Percentiles rank a stretch among this genome's conserved stretches.
Evolutionary conservation across 1,140 invertebrate species (phyloP).

Genomic region (Drosophila watanabei): DNA sequence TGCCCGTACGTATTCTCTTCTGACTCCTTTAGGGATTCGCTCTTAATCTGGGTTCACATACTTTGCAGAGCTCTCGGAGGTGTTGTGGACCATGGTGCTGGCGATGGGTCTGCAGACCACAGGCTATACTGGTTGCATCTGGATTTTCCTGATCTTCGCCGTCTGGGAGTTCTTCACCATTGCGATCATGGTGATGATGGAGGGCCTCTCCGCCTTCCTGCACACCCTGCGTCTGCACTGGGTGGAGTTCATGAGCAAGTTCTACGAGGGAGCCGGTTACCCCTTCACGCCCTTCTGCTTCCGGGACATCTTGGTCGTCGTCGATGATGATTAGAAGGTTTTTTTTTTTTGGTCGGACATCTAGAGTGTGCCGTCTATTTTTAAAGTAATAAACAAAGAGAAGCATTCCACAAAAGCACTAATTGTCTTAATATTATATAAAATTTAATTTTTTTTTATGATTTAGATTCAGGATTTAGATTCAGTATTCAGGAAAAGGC

Average conservation of each 20-base stretch:
- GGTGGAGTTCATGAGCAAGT: conserved; percentile 99
- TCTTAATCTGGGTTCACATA: neutral
- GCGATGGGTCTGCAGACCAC: conserved; percentile 62
- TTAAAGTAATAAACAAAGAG: conserved; percentile 10
- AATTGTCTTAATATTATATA: neutral
- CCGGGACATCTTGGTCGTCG: conserved; percentile 91
- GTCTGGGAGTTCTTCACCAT: conserved; percentile 96
- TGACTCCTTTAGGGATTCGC: neutral
- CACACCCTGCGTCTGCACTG: conserved; percentile 99
- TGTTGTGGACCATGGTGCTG: conserved; percentile 95
- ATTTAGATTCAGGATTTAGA: neutral
- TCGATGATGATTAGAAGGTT: conserved; percentile 70
- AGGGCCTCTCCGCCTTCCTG: conserved; percentile 98
- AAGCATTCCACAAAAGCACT: conserved; percentile 10
- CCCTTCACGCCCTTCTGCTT: conserved; percentile 97
- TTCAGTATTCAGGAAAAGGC: no score
- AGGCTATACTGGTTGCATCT: conserved; percentile 65
- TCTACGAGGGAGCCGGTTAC: conserved; percentile 95
- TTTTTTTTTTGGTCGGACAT: neutral
- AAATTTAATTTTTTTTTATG: neutral
- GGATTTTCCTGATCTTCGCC: conserved; percentile 92
- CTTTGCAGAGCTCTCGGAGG: conserved; percentile 94
- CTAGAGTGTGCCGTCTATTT: neutral
- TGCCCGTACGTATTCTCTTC: conserved; percentile 90
- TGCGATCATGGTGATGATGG: conserved; percentile 98